Evolutionary conservation across 2,797 vertebrate genomes (phyloP).

Genomic region (Anguilla anguilla): DNA sequence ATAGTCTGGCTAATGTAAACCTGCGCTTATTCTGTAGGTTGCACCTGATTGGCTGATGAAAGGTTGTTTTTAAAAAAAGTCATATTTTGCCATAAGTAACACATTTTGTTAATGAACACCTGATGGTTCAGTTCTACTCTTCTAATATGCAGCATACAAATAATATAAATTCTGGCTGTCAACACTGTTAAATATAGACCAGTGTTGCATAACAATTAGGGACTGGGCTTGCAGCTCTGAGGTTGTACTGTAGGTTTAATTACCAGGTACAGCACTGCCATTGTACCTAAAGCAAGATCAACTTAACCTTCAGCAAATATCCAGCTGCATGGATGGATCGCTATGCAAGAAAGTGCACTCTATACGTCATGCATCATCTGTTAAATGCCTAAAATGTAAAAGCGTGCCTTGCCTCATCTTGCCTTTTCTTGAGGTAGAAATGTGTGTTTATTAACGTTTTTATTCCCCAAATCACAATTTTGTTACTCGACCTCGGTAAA

Average conservation of each 20-base stretch:
- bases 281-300: not conserved
- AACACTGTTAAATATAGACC: not conserved
- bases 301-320: not conserved
- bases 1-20: not conserved
- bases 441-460: conserved; percentile 8
- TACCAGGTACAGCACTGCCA: not conserved
- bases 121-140: not conserved
- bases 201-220: not conserved
- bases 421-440: conserved; percentile 16
- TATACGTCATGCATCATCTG: not conserved
- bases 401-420: not conserved
- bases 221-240: not conserved
- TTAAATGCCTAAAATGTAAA: not conserved
- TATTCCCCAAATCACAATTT: conserved; percentile 37
- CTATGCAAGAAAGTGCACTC: not conserved
- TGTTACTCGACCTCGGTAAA: conserved; percentile 6
- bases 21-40: not conserved
- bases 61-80: not conserved
- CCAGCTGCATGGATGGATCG: not conserved
- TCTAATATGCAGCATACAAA: not conserved
- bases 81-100: not conserved
- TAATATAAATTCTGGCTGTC: not conserved
- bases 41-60: not conserved
- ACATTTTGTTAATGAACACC: not conserved
- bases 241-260: not conserved